Evolutionary conservation across 2,888 invertebrate genomes (phyloP).

Genomic region (Parasteatoda lunata): DNA sequence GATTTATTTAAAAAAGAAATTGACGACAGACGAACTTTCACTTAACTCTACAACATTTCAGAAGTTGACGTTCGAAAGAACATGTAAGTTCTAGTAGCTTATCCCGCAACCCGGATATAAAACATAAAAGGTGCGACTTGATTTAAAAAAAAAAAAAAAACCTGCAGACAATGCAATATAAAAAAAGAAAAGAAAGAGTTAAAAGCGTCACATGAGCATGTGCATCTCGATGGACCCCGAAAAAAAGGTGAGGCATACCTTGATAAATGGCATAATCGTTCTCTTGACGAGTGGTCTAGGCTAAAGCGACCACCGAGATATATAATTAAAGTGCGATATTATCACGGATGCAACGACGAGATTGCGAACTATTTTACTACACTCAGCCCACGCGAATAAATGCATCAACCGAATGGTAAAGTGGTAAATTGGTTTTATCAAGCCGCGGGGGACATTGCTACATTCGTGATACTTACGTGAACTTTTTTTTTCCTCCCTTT

Average conservation of each 20-base stretch:
- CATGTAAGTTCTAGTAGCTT: background rate
- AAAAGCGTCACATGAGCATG: background rate
- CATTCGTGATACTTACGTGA: constrained; percentile 48
- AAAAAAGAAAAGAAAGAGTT: background rate
- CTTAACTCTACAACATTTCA: too few relatives aligned
- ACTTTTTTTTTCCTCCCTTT: constrained; percentile 12
- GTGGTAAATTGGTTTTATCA: constrained; percentile 56
- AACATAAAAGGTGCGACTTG: background rate
- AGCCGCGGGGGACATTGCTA: constrained; percentile 39
- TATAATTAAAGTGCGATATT: constrained; percentile 68
- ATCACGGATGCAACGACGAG: constrained; percentile 57
- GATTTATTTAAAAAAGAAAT: too few relatives aligned
- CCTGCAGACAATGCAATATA: constrained; percentile 17
- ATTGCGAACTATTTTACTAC: constrained; percentile 46
- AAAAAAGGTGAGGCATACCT: constrained; percentile 49
- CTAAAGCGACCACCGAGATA: constrained; percentile 46
- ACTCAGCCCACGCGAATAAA: constrained; percentile 52
- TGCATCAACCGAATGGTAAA: constrained; percentile 19
- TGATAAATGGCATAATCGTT: constrained; percentile 58
- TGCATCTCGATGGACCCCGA: background rate
- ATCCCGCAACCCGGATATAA: constrained; percentile 48
- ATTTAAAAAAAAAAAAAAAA: background rate
- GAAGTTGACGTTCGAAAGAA: too few relatives aligned
- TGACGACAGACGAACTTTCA: too few relatives aligned
- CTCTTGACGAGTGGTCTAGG: constrained; percentile 33